Base-by-base conservation (phyloP, 1,140 invertebrate species). In the Drosophila dunni region DNA sequence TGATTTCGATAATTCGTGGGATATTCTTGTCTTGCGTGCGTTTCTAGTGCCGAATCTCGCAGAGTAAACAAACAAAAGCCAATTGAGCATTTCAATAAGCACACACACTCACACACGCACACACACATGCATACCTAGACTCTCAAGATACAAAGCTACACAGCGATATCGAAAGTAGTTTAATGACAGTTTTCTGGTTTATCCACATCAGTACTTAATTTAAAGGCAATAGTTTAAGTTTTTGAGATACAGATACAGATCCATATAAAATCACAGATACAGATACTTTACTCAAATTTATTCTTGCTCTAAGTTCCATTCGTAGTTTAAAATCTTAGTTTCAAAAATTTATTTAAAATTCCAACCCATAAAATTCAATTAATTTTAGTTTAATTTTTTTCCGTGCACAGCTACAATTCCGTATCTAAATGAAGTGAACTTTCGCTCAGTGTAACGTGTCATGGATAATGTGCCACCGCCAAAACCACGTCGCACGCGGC, bases 1-100 rank as follows among this genome's bases (percentile, higher is more conserved):
- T 69, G 67, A 89, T 81, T 89, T 78, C 81, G 77, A 86, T 86
- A 83, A 86, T 89, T 89, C 78, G 63, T 89, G 68, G 73, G 74
- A 78, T 83, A 72, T 76, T 89, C 79, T 78, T 70, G 82, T 75
- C 79, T 78, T 83, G 69, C 79, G 84, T 84, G 70, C 75, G 63
- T 80, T 84, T 89, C 79, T 89, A 89, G 84, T 89, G 84, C 84
- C 80, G 70, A 78, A 67, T 88, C 67, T 68, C 69, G 65, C 62
- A 61, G 71, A 64, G 75, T 89, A 89, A 89, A 89, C 80, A 89
- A 89, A 89, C 84, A 89, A 76, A 72, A 24, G 11, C 80, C 77
- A 62, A 78, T 89, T 84, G 84, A 86, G 80, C 80, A 72, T 79
- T 67, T 64, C 40, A 72, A 68, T 77, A 74, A 33, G 38, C 46